Conservation (phyloP, 2,113 vertebrate genomes). For the Miniopterus natalensis region DNA sequence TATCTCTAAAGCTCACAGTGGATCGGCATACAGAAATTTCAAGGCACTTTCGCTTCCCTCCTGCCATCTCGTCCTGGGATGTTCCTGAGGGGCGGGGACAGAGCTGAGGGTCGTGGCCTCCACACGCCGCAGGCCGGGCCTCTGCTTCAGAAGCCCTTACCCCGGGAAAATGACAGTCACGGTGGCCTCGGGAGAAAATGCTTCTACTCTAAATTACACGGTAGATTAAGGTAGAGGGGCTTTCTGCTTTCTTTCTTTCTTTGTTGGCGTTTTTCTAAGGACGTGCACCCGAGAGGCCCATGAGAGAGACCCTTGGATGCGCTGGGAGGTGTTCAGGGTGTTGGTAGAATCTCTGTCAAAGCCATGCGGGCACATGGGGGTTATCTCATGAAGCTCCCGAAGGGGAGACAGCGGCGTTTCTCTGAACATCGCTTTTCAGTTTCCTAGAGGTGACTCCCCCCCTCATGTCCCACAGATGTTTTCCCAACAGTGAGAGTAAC, state of each 20-base stretch:
- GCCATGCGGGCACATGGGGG: accelerated
- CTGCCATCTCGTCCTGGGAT: neutral
- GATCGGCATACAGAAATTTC: neutral
- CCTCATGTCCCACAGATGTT: conserved; percentile 43
- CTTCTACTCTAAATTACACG: neutral
- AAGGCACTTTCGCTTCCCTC: neutral
- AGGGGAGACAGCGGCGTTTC: neutral
- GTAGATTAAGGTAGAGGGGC: neutral
- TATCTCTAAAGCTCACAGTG: neutral
- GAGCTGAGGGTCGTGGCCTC: neutral
- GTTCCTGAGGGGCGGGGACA: neutral
- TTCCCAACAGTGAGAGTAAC: neutral
- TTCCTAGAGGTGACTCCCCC: neutral
- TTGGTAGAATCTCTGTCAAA: neutral
- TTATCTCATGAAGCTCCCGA: neutral
- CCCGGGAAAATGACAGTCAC: neutral
- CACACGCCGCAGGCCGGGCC: neutral
- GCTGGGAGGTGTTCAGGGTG: neutral
- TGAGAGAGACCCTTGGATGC: neutral
- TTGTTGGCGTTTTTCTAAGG: neutral
- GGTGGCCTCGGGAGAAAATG: neutral
- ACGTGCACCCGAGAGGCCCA: neutral
- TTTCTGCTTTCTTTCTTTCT: neutral
- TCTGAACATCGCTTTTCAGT: neutral
- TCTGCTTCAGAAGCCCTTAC: neutral